Evolutionary conservation across 2,797 vertebrate genomes (phyloP).

Genomic region (Rachycentron canadum): DNA sequence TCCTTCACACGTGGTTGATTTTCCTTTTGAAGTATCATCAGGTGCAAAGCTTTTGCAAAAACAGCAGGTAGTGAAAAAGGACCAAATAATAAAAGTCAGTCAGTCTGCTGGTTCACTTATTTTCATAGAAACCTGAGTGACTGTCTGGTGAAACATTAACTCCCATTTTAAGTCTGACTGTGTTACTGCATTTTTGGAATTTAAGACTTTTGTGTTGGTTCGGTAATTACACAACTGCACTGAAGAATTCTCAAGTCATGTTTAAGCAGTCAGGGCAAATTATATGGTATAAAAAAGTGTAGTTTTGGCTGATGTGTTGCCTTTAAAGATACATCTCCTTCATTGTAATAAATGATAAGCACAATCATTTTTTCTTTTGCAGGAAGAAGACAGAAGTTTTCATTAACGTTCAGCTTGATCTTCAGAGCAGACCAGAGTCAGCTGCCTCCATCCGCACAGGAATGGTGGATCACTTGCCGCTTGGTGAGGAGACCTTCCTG

Average conservation of each 20-base stretch:
- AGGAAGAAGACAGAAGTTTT: constrained; percentile 58
- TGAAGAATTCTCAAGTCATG: background rate
- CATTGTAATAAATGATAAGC: constrained; percentile 13
- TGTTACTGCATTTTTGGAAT: background rate
- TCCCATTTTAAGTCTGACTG: background rate
- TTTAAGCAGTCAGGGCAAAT: no score
- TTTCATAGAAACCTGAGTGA: constrained; percentile 4
- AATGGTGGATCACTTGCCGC: constrained; percentile 97
- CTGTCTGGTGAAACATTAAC: constrained; percentile 51
- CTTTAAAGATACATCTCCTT: background rate
- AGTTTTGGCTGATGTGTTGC: background rate
- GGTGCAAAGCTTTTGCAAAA: constrained; percentile 43
- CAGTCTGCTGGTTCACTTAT: constrained; percentile 29
- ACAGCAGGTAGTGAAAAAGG: constrained; percentile 45
- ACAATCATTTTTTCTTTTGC: constrained; percentile 50
- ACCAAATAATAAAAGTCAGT: constrained; percentile 16
- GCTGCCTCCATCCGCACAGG: constrained; percentile 71
- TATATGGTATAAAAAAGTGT: no score
- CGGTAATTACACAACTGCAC: background rate
- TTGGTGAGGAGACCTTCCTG: constrained; percentile 93
- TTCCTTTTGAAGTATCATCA: constrained; percentile 67
- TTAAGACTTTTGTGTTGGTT: background rate
- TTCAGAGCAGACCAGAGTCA: constrained; percentile 59
- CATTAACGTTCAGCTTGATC: constrained; percentile 44
- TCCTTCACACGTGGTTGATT: constrained; percentile 72